Evolutionary conservation across 2,797 vertebrate genomes (phyloP).

Genomic region (Lacerta bilineata): DNA sequence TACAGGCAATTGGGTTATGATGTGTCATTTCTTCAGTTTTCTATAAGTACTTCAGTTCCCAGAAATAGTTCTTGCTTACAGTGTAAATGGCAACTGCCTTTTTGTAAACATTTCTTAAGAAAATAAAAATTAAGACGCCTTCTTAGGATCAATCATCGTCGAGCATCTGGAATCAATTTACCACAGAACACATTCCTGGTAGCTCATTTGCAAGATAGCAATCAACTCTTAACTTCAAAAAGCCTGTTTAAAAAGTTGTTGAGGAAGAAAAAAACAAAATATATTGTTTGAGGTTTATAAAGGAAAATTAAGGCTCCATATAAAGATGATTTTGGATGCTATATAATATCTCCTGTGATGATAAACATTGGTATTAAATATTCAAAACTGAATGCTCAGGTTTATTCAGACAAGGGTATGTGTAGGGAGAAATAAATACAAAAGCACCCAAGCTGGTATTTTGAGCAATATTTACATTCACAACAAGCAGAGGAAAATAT

Average conservation of each 20-base stretch:
- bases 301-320: neutral
- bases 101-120: neutral
- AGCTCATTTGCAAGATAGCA: constrained; percentile 64
- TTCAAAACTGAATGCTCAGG: neutral
- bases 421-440: neutral
- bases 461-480: neutral
- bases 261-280: constrained; percentile 42
- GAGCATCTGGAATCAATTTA: constrained; percentile 67
- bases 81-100: neutral
- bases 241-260: constrained; percentile 62
- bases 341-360: neutral
- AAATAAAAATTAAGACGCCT: neutral
- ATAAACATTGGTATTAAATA: neutral
- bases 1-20: neutral
- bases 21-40: neutral
- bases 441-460: no score
- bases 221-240: constrained; percentile 65
- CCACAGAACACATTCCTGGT: constrained; percentile 58
- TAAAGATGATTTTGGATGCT: neutral
- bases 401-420: neutral
- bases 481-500: neutral
- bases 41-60: no score
- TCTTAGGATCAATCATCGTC: constrained; percentile 54
- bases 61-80: constrained; percentile 10
- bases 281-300: constrained; percentile 16